Conservation (phyloP, 2,888 invertebrate genomes). For the Resseliella maxima region DNA sequence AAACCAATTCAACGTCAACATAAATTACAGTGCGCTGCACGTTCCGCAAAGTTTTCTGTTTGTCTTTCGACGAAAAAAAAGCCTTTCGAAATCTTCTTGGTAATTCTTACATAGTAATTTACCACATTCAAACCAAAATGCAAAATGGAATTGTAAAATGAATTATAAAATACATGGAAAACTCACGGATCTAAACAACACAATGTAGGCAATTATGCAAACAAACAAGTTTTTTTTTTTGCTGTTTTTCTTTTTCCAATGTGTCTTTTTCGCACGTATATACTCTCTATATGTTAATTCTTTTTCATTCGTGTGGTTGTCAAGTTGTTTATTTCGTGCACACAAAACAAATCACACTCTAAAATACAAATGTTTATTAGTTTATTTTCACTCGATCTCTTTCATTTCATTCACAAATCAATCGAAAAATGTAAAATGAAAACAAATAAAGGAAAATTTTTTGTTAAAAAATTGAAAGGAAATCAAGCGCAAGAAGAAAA, state of each 20-base stretch:
- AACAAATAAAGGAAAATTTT: background rate
- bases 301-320: background rate
- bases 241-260: constrained; percentile 25
- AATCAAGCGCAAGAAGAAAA: background rate
- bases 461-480: background rate
- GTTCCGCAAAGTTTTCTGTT: background rate
- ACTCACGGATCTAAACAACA: constrained; percentile 13
- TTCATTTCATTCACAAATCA: background rate
- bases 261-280: constrained; percentile 17
- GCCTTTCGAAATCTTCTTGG: background rate
- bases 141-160: background rate
- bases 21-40: background rate
- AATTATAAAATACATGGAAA: background rate
- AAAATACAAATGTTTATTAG: no score
- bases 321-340: background rate
- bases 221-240: constrained; percentile 19
- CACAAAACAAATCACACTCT: background rate
- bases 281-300: background rate
- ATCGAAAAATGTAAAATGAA: background rate
- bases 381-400: no score
- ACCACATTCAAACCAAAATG: background rate
- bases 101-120: background rate
- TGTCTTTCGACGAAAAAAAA: background rate
- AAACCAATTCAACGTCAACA: constrained; percentile 39
- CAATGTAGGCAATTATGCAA: constrained; percentile 10